Evolutionary conservation across 2,888 invertebrate genomes (phyloP), one percentile per base, ranked within the genome.

Genomic region (Subacronicta megacephala): DNA sequence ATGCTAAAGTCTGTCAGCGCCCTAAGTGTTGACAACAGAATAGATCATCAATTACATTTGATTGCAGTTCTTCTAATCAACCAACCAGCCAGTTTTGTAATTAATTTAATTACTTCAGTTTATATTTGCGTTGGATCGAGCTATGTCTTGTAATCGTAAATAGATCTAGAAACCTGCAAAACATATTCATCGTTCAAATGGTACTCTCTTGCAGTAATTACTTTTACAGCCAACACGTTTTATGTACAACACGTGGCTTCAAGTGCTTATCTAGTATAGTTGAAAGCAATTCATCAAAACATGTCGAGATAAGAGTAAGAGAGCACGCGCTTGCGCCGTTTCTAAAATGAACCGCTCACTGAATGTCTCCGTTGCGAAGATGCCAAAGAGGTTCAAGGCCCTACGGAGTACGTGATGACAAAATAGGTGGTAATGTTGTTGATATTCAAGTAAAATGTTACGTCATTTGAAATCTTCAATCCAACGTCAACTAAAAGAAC

Each of bases 211-310:
- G 17, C 15, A 9, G 15, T 10, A 45, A 70, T 38, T 50, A 38
- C 38, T 38, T 70, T 38, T 50, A 45, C 35, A 38, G 41, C 17
- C 29, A 31, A 23, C 20, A 23, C 12, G 35, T 40, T 40, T 26
- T 29, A 38, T 43, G 31, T 12, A 29, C 15, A 29, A 46, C 36
- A 57, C 51, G 43, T 65, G 72, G 43, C n/a, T 23, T 51, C 42
- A 35, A 57, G 50, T 65, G 50, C 43, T 43, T 13, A 23, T 7
- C 16, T 56, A 50, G 46, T 15, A 15, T 42, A 1, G 13, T 7
- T 42, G 20, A 10, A 15, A 37, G 54, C 40, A 20, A 44, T 67
- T 23, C 29, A 43, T 54, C 49, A 62, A 55, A 43, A 26, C 16
- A 17, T 44, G 43, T 47, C 47, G 15, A 52, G 62, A 49, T 62